These are phyloP conservation scores for Drosophila lacteicornis DNA, from an alignment of 1,140 invertebrate genomes.

Conservation along the genomic window DNA sequence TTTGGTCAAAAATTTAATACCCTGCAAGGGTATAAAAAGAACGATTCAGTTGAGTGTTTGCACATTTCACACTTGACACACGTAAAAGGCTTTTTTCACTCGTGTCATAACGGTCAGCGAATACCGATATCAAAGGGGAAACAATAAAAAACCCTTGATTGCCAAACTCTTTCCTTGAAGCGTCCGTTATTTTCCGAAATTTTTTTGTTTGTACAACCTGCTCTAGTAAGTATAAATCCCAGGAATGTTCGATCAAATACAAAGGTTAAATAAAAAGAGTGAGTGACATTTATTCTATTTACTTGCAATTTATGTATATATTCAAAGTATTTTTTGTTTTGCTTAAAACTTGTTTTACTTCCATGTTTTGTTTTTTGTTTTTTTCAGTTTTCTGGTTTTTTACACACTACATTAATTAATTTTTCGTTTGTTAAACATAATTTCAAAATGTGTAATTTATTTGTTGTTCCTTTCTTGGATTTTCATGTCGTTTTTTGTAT, in stretches of 20 bases:
- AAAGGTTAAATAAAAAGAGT: constrained; percentile 74
- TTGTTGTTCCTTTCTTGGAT: constrained; percentile 66
- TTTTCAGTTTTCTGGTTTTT: constrained; percentile 48
- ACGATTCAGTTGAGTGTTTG: no score
- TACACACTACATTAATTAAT: constrained; percentile 81
- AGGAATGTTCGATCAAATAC: constrained; percentile 33
- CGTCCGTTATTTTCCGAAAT: no score
- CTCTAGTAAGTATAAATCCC: constrained; percentile 1
- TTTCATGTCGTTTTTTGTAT: constrained; percentile 20
- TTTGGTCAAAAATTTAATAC: no score
- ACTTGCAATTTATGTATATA: constrained; percentile 82
- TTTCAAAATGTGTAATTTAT: constrained; percentile 64
- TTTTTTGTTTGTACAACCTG: no score
- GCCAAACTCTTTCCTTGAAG: no score
- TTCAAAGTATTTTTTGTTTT: constrained; percentile 74
- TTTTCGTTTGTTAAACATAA: constrained; percentile 69
- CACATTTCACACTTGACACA: no score
- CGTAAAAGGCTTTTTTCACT: no score
- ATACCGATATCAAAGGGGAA: no score
- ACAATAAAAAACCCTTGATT: no score
- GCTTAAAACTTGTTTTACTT: constrained; percentile 55
- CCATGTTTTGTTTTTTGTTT: constrained; percentile 60
- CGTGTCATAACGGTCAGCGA: no score
- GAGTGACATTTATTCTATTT: constrained; percentile 82
- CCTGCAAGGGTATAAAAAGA: no score